Percentiles rank a stretch among this genome's conserved stretches.
phyloP scores from a whole-genome alignment of 2,797 vertebrate genomes.

The Chaunax sp. region DNA sequence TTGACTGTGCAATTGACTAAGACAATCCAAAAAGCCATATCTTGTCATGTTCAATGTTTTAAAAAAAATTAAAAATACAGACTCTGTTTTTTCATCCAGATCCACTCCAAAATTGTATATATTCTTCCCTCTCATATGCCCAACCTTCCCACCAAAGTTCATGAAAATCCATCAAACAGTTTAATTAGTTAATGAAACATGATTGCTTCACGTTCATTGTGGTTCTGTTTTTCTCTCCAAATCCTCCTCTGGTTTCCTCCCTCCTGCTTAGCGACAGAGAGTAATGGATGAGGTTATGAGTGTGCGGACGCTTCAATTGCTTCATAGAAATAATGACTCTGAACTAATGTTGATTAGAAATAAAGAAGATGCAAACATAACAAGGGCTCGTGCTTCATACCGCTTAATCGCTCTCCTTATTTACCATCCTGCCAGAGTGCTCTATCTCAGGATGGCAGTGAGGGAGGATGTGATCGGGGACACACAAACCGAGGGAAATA shows the following conservation, averaged over 20 bases:
- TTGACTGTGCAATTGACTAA: too few relatives aligned
- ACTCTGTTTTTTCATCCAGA: too few relatives aligned
- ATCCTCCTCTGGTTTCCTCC: slow-evolving; percentile 39
- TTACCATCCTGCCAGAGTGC: slow-evolving; percentile 61
- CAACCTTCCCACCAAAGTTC: too few relatives aligned
- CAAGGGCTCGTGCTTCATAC: slow-evolving; percentile 60
- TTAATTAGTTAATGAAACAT: not conserved
- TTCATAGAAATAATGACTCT: slow-evolving; percentile 75
- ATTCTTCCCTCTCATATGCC: too few relatives aligned
- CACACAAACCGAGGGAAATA: slow-evolving; percentile 1
- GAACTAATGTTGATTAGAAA: slow-evolving; percentile 80
- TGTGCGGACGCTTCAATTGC: slow-evolving; percentile 62
- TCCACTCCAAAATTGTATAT: too few relatives aligned
- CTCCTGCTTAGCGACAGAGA: slow-evolving; percentile 57
- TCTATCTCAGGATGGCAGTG: slow-evolving; percentile 27
- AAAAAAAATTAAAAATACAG: too few relatives aligned
- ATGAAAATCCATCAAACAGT: too few relatives aligned
- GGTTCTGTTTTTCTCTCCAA: not conserved
- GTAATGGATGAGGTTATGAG: slow-evolving; percentile 69
- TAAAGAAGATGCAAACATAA: slow-evolving; percentile 58
- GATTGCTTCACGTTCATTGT: not conserved
- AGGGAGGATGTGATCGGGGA: slow-evolving; percentile 1
- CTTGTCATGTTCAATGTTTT: too few relatives aligned
- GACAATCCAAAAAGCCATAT: too few relatives aligned
- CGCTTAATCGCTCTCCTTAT: slow-evolving; percentile 71